Evolutionary conservation across 2,888 invertebrate species (phyloP), one percentile per base, ranked within the genome.

Genomic region (Nymphalis polychloros): DNA sequence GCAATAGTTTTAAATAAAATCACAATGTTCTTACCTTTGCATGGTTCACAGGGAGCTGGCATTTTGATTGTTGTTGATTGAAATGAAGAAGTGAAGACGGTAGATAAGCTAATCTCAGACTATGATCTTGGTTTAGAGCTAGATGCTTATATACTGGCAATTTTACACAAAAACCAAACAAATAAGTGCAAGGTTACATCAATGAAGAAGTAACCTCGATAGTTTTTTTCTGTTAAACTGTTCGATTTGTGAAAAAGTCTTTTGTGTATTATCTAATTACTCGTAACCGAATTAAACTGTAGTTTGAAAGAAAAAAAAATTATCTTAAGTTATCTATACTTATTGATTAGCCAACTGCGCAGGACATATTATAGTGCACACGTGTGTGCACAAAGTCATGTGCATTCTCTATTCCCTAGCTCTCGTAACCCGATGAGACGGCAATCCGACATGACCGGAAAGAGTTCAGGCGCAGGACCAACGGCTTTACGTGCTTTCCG

Each of bases 41-140:
- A 93, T 49, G 92, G 81, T 76, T 94, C 94, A 74, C 90, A 89
- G 19, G 94, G 94, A 35, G 93, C 92, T 73, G 94, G 94, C 94
- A 94, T 94, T 62, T 83, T 87, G 75, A 48, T 5, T 67, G 46
- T 73, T 68, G 59, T 31, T 67, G 13, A 8, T 53, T 4, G 17
- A 59, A 8, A 48, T 19, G 46, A 17, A 35, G n/a, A 55, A 35
- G 46, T 31, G 48, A 57, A 23, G n/a, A 55, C 55, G 50, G 50
- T 52, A 57, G 62, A 59, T 46, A 57, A 67, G 63, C 46, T 31
- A 5, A 52, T 55, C 49, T 69, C 67, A 65, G 67, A 79, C 75
- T 83, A 66, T 78, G 64, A 50, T 72, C 63, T 67, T 20, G 64
- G 50, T 73, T 64, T 48, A 59, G 70, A 67, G 57, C 53, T 60